Percentiles rank a stretch among this genome's conserved stretches.
phyloP scores from a whole-genome alignment of 1,140 invertebrate species.

The Drosophila punjabiensis region DNA sequence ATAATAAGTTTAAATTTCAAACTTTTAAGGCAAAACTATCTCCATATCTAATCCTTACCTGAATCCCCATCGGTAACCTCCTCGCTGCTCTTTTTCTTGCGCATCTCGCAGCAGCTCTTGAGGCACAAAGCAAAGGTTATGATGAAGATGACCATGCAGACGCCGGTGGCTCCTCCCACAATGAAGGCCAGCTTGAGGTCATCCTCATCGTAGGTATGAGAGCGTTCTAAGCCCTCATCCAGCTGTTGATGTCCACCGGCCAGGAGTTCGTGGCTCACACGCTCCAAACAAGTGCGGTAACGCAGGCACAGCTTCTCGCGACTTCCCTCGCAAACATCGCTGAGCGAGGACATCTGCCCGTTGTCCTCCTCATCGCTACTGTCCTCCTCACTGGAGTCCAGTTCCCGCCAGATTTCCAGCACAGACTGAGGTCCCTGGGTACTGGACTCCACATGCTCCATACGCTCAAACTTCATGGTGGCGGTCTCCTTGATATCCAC shows the following conservation, averaged over 20 bases:
- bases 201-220: conserved; percentile 67
- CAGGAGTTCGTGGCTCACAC: conserved; percentile 64
- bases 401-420: conserved; percentile 55
- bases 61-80: conserved; percentile 17
- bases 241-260: conserved; percentile 30
- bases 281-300: conserved; percentile 71
- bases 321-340: conserved; percentile 65
- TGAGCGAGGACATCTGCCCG: conserved; percentile 42
- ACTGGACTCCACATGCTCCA: conserved; percentile 41
- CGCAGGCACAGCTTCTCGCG: conserved; percentile 66
- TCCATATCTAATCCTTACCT: conserved; percentile 13
- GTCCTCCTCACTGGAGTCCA: conserved; percentile 59
- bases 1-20: not conserved
- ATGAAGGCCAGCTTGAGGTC: conserved; percentile 74
- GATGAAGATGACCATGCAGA: conserved; percentile 77
- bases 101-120: conserved; percentile 72
- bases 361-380: conserved; percentile 8
- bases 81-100: conserved; percentile 40
- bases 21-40: not conserved
- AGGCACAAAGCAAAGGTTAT: conserved; percentile 72
- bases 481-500: not conserved
- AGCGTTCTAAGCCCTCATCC: conserved; percentile 33
- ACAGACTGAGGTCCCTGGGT: conserved; percentile 55
- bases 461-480: conserved; percentile 48
- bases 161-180: conserved; percentile 70